phyloP scores from a whole-genome alignment of 2,888 invertebrate species.

The Ametastegia equiseti region DNA sequence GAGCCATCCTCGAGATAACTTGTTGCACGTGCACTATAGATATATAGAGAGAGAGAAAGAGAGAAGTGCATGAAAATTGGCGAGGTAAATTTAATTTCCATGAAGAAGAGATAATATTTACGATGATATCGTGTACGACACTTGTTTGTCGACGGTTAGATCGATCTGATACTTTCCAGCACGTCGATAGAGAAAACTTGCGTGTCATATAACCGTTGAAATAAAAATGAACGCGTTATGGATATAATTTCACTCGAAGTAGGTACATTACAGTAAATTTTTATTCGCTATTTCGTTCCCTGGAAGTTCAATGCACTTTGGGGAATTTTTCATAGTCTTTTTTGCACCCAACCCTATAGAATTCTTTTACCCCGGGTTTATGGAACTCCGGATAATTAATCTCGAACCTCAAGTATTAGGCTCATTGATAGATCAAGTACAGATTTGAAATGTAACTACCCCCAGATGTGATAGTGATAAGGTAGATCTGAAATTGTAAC shows the following conservation, averaged over 20 bases:
- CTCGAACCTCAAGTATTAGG: background rate
- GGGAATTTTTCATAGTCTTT: background rate
- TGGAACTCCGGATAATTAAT: background rate
- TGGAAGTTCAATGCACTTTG: background rate
- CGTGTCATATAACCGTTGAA: background rate
- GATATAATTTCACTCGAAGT: background rate
- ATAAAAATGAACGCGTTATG: background rate
- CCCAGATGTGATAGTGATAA: background rate
- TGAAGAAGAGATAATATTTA: background rate
- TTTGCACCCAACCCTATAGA: background rate
- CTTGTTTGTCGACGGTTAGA: background rate
- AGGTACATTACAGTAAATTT: background rate
- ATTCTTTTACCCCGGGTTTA: background rate
- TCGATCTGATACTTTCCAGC: background rate
- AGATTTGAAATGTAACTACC: background rate
- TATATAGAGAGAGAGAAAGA: no score
- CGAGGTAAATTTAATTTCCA: conserved; percentile 12
- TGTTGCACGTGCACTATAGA: background rate
- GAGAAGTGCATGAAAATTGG: background rate
- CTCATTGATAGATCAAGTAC: background rate
- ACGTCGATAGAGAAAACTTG: no score
- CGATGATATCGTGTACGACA: background rate
- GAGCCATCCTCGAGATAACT: conserved; percentile 15
- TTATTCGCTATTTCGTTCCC: background rate
- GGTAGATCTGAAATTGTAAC: background rate